phyloP scores from a whole-genome alignment of 2,797 vertebrate species.

The Neosilurus hyrtlii region DNA sequence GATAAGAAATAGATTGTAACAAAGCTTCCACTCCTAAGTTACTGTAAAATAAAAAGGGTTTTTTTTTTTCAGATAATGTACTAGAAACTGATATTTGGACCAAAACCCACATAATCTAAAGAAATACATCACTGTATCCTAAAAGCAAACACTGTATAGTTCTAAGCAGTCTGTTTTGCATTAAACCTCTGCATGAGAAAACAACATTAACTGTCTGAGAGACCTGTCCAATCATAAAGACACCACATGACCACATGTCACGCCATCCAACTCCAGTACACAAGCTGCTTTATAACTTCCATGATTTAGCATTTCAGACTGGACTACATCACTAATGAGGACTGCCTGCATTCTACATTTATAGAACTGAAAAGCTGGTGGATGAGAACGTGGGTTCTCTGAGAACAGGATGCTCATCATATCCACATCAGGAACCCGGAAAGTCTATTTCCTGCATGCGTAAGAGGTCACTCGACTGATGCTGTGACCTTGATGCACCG shows the following conservation, averaged over 20 bases:
- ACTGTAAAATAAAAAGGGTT: not conserved
- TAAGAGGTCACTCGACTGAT: not conserved
- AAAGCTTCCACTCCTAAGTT: not conserved
- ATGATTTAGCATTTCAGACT: not conserved
- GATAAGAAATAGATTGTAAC: not conserved
- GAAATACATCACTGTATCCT: not conserved
- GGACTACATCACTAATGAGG: not conserved
- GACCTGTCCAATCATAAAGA: not conserved
- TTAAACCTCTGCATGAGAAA: not conserved
- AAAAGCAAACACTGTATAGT: not conserved
- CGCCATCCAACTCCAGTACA: no score
- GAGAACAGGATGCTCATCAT: not conserved
- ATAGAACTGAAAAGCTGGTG: not conserved
- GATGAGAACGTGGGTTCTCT: not conserved
- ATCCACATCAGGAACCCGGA: not conserved
- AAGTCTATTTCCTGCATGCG: not conserved
- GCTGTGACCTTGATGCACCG: constrained; percentile 16
- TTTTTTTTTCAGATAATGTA: not conserved
- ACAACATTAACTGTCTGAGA: not conserved
- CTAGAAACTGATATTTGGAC: not conserved
- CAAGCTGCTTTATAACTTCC: not conserved
- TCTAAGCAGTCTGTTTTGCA: not conserved
- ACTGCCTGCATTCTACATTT: not conserved
- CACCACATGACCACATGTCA: not conserved
- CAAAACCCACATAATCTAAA: not conserved